Percentiles rank a stretch among this genome's conserved stretches.
Conservation (phyloP, 1,140 invertebrate species). For the Neocloeon triangulifer region DNA sequence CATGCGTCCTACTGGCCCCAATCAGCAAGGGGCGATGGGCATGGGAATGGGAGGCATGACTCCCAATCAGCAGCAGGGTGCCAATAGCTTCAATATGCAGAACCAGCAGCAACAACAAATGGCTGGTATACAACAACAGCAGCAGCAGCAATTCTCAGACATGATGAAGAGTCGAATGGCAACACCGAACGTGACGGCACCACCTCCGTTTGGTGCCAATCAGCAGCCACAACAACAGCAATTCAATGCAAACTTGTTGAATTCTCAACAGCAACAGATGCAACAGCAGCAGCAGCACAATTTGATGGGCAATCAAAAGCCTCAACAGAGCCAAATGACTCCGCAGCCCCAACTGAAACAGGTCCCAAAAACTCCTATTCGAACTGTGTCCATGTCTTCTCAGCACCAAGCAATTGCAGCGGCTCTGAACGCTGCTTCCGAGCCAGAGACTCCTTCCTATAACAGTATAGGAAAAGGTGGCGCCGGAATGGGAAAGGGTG, state of each 20-base stretch:
- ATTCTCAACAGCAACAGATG: conserved; percentile 12
- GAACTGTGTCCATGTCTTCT: conserved; percentile 23
- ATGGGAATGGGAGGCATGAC: too few species aligned
- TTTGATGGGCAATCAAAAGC: conserved; percentile 5
- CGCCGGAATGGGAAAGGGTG: conserved; percentile 3
- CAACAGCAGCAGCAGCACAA: conserved; percentile 9
- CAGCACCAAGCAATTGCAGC: conserved; percentile 15
- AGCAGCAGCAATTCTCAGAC: too few species aligned
- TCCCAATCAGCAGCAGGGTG: too few species aligned
- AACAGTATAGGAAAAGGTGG: neutral
- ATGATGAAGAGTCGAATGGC: too few species aligned
- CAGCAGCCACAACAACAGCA: conserved; percentile 8
- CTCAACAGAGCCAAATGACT: conserved; percentile 2
- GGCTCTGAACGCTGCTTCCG: conserved; percentile 11
- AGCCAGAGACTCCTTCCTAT: conserved; percentile 8
- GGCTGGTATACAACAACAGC: conserved; percentile 1
- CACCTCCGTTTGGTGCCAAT: too few species aligned
- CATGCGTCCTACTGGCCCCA: too few species aligned
- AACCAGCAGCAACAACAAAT: too few species aligned
- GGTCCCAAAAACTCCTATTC: conserved; percentile 13
- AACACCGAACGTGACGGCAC: too few species aligned
- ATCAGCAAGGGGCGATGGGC: too few species aligned
- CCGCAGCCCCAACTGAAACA: conserved; percentile 11
- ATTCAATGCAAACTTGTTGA: too few species aligned
- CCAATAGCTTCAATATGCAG: too few species aligned